Conservation (phyloP, 2,888 invertebrate species). For the Nomada goodeniana region DNA sequence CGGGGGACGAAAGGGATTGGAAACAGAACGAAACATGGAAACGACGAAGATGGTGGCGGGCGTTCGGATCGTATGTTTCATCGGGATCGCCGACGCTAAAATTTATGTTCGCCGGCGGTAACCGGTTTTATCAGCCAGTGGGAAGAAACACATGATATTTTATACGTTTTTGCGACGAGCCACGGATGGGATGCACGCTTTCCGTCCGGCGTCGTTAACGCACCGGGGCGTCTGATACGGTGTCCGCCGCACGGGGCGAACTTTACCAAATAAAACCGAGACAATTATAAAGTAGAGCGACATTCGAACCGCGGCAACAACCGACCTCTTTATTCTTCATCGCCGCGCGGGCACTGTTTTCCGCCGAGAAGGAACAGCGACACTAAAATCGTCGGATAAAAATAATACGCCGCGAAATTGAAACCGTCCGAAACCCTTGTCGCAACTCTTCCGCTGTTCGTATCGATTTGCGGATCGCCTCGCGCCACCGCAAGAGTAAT, state of each 20-base stretch:
- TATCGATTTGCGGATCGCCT: too few species aligned
- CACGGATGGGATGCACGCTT: slow-evolving; percentile 11
- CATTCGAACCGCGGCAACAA: too few species aligned
- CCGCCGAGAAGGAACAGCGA: too few species aligned
- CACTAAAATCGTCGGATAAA: too few species aligned
- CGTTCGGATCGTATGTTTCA: slow-evolving; percentile 44
- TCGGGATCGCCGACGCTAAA: slow-evolving; percentile 33
- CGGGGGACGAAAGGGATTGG: not conserved
- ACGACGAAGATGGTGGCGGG: slow-evolving; percentile 11
- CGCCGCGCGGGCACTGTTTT: too few species aligned
- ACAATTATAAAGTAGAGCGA: not conserved
- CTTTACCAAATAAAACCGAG: slow-evolving; percentile 13
- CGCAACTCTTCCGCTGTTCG: too few species aligned
- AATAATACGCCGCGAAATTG: too few species aligned
- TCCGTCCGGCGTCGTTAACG: slow-evolving; percentile 48
- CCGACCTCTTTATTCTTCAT: too few species aligned
- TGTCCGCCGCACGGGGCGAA: slow-evolving; percentile 15
- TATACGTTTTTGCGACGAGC: slow-evolving; percentile 37
- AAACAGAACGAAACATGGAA: slow-evolving; percentile 19
- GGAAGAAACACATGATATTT: slow-evolving; percentile 52
- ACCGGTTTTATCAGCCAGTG: slow-evolving; percentile 51
- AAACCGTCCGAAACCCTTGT: too few species aligned
- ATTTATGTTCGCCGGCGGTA: slow-evolving; percentile 51
- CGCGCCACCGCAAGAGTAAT: too few species aligned
- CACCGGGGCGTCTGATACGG: slow-evolving; percentile 24